Percentiles rank a stretch among this genome's conserved stretches.
phyloP scores from a whole-genome alignment of 2,888 invertebrate genomes.

The Criorhina ranunculi region DNA sequence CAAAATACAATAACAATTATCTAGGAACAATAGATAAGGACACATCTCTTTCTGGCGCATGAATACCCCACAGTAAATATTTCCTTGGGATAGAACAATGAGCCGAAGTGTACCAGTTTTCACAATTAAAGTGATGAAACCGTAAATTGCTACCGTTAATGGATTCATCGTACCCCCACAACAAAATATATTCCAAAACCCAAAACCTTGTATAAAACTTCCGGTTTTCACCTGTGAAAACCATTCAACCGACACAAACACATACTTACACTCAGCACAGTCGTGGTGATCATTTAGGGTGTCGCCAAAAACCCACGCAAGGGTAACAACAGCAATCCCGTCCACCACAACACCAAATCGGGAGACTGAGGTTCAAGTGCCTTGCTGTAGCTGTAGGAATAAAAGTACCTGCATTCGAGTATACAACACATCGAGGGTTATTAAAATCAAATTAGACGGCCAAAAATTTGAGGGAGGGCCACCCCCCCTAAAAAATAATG shows the following conservation, averaged over 20 bases:
- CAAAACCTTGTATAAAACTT: conserved; percentile 13
- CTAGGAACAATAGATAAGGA: conserved; percentile 25
- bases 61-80: conserved; percentile 18
- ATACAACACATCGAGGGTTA: conserved; percentile 65
- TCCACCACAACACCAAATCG: conserved; percentile 15
- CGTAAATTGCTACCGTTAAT: conserved; percentile 67
- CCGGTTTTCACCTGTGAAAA: conserved; percentile 41
- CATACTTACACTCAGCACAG: conserved; percentile 13
- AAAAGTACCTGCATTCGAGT: conserved; percentile 65
- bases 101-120: conserved; percentile 49
- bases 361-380: conserved; percentile 22
- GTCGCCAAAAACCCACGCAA: conserved; percentile 38
- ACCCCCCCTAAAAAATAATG: conserved; percentile 58
- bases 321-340: conserved; percentile 32
- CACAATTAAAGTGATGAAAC: conserved; percentile 68
- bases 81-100: conserved; percentile 42
- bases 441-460: conserved; percentile 75
- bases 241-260: conserved; percentile 42
- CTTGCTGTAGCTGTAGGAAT: conserved; percentile 37
- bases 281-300: conserved; percentile 57
- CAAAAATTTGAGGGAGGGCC: too few relatives aligned
- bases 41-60: background rate
- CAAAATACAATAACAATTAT: conserved; percentile 32
- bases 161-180: conserved; percentile 40
- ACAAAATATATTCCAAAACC: conserved; percentile 23